phyloP scores from a whole-genome alignment of 1,140 invertebrate genomes.

The Brachionus calyciflorus region DNA sequence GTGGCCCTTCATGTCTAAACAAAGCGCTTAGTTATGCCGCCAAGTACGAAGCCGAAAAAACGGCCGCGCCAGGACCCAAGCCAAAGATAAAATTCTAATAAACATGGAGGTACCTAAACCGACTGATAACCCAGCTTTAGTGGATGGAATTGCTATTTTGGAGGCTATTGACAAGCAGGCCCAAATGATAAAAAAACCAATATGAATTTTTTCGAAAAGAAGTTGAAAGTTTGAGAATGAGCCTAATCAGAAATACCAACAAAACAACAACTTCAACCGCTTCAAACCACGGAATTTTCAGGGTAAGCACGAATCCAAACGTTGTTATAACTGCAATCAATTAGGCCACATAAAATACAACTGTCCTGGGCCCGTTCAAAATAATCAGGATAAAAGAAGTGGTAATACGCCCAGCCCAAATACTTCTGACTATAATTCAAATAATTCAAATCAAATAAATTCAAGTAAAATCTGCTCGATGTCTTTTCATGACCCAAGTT shows the following conservation, averaged over 20 bases:
- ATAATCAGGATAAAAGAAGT: not conserved
- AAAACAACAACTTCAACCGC: too few relatives aligned
- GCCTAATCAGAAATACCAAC: too few relatives aligned
- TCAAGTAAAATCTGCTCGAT: not conserved
- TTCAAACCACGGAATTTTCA: not conserved
- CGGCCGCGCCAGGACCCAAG: not conserved
- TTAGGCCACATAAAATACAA: not conserved
- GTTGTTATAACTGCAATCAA: slow-evolving; percentile 12
- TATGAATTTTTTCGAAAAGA: slow-evolving; percentile 25
- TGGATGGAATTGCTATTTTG: not conserved
- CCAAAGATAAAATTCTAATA: not conserved
- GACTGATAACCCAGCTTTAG: not conserved
- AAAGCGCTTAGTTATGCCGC: not conserved
- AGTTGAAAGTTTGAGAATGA: not conserved
- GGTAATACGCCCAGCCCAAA: not conserved
- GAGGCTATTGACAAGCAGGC: slow-evolving; percentile 6
- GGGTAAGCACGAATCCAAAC: not conserved
- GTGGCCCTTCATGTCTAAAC: not conserved
- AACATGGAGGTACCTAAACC: not conserved
- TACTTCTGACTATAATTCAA: not conserved
- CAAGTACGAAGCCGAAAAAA: not conserved
- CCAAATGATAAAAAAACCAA: not conserved
- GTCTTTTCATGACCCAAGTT: slow-evolving; percentile 29
- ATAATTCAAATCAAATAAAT: not conserved
- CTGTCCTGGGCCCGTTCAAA: not conserved